Percentiles rank a stretch among this genome's conserved stretches.
These are phyloP conservation scores for Trichogramma pretiosum DNA, from an alignment of 1,140 invertebrate genomes.

Conservation along the genomic window DNA sequence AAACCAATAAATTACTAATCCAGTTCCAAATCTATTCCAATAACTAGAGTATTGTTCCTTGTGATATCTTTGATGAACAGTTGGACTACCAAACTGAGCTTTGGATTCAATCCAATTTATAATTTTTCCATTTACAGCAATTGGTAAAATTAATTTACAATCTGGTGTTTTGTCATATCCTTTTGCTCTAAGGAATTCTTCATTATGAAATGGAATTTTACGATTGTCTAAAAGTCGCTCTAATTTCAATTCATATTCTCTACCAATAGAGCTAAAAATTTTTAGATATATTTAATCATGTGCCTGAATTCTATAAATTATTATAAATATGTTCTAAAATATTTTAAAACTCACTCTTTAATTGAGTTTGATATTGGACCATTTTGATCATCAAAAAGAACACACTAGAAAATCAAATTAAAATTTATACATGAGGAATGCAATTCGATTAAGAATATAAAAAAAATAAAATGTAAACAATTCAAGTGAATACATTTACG, in stretches of 20 bases:
- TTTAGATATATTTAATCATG: constrained; percentile 10
- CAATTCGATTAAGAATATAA: constrained; percentile 5
- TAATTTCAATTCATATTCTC: constrained; percentile 66
- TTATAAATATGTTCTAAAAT: constrained; percentile 1
- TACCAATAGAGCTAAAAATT: constrained; percentile 54
- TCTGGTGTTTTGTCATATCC: constrained; percentile 96
- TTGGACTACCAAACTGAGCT: constrained; percentile 81
- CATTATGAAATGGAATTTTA: constrained; percentile 66
- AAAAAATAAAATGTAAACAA: constrained; percentile 33
- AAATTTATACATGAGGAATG: neutral
- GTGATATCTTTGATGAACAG: constrained; percentile 74
- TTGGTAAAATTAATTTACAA: constrained; percentile 81
- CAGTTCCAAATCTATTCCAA: constrained; percentile 90
- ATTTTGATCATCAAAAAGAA: constrained; percentile 46
- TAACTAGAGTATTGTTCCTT: constrained; percentile 83
- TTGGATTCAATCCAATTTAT: constrained; percentile 97
- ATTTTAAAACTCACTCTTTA: constrained; percentile 50
- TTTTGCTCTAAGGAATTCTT: constrained; percentile 66
- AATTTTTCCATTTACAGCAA: constrained; percentile 75
- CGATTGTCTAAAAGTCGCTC: constrained; percentile 50
- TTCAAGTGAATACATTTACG: constrained; percentile 8
- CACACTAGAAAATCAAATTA: constrained; percentile 22
- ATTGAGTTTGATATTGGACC: constrained; percentile 67
- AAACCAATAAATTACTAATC: constrained; percentile 94
- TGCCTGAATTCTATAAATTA: constrained; percentile 10